phyloP scores from a whole-genome alignment of 2,888 invertebrate species.

The Archips crataeganus region DNA sequence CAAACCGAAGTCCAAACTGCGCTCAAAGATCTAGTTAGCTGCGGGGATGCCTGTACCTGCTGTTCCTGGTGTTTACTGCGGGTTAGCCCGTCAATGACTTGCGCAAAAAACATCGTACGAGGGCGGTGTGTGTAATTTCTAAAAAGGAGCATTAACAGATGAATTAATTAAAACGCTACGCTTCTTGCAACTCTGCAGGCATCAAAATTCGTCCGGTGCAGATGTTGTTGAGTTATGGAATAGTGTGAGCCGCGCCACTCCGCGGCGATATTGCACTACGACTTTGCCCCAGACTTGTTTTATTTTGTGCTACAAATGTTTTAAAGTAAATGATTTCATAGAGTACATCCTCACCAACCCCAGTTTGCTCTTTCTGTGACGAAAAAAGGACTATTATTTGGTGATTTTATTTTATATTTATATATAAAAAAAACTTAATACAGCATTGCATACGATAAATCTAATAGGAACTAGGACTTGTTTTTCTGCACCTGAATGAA shows the following conservation, averaged over 20 bases:
- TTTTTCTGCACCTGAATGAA: no score
- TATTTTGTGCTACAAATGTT: conserved; percentile 47
- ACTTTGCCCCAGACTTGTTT: conserved; percentile 46
- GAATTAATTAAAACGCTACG: conserved; percentile 44
- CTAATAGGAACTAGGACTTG: no score
- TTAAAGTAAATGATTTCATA: neutral
- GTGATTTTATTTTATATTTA: neutral
- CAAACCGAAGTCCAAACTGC: conserved; percentile 77
- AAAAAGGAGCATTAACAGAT: conserved; percentile 40
- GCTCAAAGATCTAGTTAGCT: conserved; percentile 83
- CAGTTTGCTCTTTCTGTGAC: neutral
- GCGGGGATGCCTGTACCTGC: conserved; percentile 59
- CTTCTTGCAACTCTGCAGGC: conserved; percentile 21
- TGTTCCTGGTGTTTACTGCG: conserved; percentile 53
- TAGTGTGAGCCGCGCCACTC: conserved; percentile 44
- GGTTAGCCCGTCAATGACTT: conserved; percentile 55
- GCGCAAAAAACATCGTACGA: conserved; percentile 49
- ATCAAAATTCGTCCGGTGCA: conserved; percentile 39
- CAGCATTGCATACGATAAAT: no score
- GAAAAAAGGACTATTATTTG: neutral
- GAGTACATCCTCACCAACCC: neutral
- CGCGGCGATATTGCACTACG: conserved; percentile 49
- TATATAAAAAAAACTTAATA: no score
- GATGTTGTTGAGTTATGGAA: conserved; percentile 46
- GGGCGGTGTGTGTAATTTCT: conserved; percentile 51